Percentiles rank a stretch among this genome's conserved stretches.
phyloP scores from a whole-genome alignment of 1,140 invertebrate genomes.

The Hyphantria cunea region DNA sequence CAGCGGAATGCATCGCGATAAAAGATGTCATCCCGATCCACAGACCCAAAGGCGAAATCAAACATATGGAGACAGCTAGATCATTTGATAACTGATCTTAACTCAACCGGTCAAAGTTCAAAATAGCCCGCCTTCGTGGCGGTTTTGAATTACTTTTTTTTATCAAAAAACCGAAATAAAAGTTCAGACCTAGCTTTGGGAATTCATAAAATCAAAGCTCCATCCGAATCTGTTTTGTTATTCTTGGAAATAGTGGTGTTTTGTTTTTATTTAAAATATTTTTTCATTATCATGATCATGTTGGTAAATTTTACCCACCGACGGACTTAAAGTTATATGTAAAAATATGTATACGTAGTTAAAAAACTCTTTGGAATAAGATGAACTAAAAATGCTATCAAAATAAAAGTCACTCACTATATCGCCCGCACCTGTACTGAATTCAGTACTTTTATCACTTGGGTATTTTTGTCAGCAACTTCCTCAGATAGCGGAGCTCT shows the following conservation, averaged over 20 bases:
- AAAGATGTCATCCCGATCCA: slow-evolving; percentile 78
- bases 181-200: slow-evolving; percentile 74
- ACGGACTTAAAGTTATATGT: too few relatives aligned
- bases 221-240: slow-evolving; percentile 53
- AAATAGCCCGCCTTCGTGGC: slow-evolving; percentile 22
- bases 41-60: slow-evolving; percentile 61
- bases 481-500: slow-evolving; percentile 73
- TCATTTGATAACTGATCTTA: slow-evolving; percentile 45
- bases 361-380: too few relatives aligned
- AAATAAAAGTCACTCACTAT: slow-evolving; percentile 49
- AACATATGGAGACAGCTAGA: slow-evolving; percentile 36
- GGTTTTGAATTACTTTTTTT: slow-evolving; percentile 54
- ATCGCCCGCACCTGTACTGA: slow-evolving; percentile 55
- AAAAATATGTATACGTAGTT: too few relatives aligned
- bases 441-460: slow-evolving; percentile 77
- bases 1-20: slow-evolving; percentile 78
- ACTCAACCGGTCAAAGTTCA: slow-evolving; percentile 36
- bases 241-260: slow-evolving; percentile 54
- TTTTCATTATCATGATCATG: slow-evolving; percentile 24
- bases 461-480: slow-evolving; percentile 76
- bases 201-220: slow-evolving; percentile 75
- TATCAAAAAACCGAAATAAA: slow-evolving; percentile 55
- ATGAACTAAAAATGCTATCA: slow-evolving; percentile 8
- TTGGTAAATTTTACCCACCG: slow-evolving; percentile 8
- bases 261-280: slow-evolving; percentile 30